A percentile compares a stretch with the other conserved stretches of the same genome.
Conservation (phyloP, 2,113 vertebrate genomes). For the Entosphenus tridentatus region DNA sequence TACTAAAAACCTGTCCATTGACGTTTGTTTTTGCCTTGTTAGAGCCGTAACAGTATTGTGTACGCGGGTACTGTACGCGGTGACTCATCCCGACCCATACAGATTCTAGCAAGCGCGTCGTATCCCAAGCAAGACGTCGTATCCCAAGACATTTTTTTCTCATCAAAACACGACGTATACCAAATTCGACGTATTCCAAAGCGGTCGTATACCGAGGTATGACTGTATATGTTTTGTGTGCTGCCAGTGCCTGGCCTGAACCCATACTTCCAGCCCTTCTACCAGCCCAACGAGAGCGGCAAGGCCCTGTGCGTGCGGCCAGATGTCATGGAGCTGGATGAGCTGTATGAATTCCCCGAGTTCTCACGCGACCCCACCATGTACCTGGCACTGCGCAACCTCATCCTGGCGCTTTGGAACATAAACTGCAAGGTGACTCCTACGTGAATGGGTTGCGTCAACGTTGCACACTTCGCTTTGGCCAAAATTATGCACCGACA, state of each 20-base stretch:
- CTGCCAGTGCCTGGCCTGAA: background rate
- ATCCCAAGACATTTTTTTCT: too few species aligned
- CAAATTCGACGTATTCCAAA: too few species aligned
- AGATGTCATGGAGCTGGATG: conserved; percentile 92
- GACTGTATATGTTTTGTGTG: too few species aligned
- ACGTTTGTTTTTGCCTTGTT: too few species aligned
- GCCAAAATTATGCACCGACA: background rate
- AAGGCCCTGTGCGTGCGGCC: conserved; percentile 87
- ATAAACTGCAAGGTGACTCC: conserved; percentile 50
- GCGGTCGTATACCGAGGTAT: too few species aligned
- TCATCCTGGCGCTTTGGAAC: conserved; percentile 77
- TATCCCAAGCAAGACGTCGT: too few species aligned
- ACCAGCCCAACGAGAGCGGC: conserved; percentile 87
- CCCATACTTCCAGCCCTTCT: conserved; percentile 88
- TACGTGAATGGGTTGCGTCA: background rate
- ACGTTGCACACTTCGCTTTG: background rate
- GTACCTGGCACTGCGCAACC: conserved; percentile 78
- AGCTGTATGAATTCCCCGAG: conserved; percentile 93
- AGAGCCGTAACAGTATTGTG: too few species aligned
- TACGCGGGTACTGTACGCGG: too few species aligned
- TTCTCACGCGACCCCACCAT: conserved; percentile 89
- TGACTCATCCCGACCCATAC: too few species aligned
- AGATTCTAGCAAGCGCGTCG: too few species aligned
- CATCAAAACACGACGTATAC: too few species aligned
- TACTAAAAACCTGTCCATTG: too few species aligned